phyloP scores from a whole-genome alignment of 2,888 invertebrate genomes.

The Scaeva pyrastri region DNA sequence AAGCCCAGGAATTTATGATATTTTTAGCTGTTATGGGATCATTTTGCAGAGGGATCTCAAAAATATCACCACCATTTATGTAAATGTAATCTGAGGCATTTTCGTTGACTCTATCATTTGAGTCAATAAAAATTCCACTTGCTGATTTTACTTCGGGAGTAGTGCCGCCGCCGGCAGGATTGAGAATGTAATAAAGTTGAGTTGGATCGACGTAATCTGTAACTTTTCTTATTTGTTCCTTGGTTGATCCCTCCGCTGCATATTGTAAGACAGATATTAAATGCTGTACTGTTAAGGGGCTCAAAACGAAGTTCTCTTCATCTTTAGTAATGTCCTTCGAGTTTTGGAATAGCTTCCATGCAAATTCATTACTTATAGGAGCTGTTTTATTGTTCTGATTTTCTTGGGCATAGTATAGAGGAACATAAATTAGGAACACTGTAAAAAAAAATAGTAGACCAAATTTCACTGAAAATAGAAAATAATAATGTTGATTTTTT shows the following conservation, averaged over 20 bases:
- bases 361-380: slow-evolving; percentile 56
- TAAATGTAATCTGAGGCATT: slow-evolving; percentile 11
- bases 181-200: slow-evolving; percentile 43
- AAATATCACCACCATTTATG: slow-evolving; percentile 33
- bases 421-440: neutral
- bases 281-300: slow-evolving; percentile 75
- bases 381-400: neutral
- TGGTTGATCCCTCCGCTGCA: slow-evolving; percentile 70
- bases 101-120: slow-evolving; percentile 51
- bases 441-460: neutral
- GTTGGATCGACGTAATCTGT: slow-evolving; percentile 39
- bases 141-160: slow-evolving; percentile 71
- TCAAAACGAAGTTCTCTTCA: slow-evolving; percentile 73
- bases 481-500: no score
- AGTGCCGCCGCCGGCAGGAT: slow-evolving; percentile 10
- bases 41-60: slow-evolving; percentile 13
- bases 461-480: slow-evolving; percentile 13
- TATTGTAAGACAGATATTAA: slow-evolving; percentile 71
- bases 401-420: slow-evolving; percentile 6
- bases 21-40: slow-evolving; percentile 83
- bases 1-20: slow-evolving; percentile 87
- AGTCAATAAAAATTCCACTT: slow-evolving; percentile 76
- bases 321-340: slow-evolving; percentile 58
- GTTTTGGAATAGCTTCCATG: slow-evolving; percentile 71
- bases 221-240: slow-evolving; percentile 63